Base-by-base conservation (phyloP, 2,797 vertebrate species). In the Poliocrania exsul region DNA sequence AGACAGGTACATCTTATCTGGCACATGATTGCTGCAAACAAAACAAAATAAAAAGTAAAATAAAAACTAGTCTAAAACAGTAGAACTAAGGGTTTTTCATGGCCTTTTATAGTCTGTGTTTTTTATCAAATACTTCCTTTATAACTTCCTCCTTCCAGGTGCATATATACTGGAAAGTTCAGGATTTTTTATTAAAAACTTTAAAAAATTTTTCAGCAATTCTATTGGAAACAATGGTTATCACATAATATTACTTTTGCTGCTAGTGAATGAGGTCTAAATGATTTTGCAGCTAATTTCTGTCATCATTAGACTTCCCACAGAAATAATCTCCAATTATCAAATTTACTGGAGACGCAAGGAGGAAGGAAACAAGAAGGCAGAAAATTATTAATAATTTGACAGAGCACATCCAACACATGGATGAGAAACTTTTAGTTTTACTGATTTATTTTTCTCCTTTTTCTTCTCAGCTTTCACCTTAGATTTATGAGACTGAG, bases 21-120 rank as follows among this genome's bases (percentile, higher is more conserved):
- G 10, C 16, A 50, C 3, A 11, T 9, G 9, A 65, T 54, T 70
- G 31, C 38, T 80, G 61, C 8, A 79, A 86, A 51, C 9, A 58
- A 80, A 89, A 47, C 29, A 54, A 17, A 7, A 19, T n/a, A 24
- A 47, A 13, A 86, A 58, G 35, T 37, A 65, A 88, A 93, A 73
- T 53, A 69, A 90, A 92, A 88, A 2, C 4, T 21, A 11, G 18
- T 40, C 31, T 67, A 33, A 86, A 73, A 46, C 56, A 72, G 8
- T 20, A 31, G 2, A 29, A 35, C 40, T 67, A 85, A n/a, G 29
- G 18, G 50, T 28, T 8, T n/a, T 16, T 7, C 17, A 7, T 57
- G 53, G 15, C 2, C 53, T 37, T 83, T 70, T 37, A 28, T 37
- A 25, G 1, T 19, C 2, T 46, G 14, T n/a, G 0, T 0, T n/a